Percentiles rank a stretch among this genome's conserved stretches.
Evolutionary conservation across 2,113 vertebrate genomes (phyloP).

Genomic region (Rattus rattus): DNA sequence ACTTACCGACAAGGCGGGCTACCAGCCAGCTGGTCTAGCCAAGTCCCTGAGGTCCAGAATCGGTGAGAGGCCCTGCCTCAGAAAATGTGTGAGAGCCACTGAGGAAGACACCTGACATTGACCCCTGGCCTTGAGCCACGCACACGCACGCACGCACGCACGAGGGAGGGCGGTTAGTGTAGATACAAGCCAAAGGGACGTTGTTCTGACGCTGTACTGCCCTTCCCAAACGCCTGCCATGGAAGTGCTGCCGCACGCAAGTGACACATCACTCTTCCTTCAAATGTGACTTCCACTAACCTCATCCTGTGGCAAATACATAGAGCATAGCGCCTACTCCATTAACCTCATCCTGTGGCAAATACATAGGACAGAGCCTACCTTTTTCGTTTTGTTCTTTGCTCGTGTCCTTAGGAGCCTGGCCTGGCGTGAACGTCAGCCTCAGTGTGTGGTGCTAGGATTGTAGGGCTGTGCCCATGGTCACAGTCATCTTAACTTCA

Average conservation of each 20-base stretch:
- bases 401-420: neutral
- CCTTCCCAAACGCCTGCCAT: constrained; percentile 19
- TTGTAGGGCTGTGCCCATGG: neutral
- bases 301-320: neutral
- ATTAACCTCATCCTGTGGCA: neutral
- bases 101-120: neutral
- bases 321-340: neutral
- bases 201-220: constrained; percentile 21
- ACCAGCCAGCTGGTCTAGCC: neutral
- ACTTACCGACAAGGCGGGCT: neutral
- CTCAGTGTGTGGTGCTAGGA: neutral
- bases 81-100: neutral
- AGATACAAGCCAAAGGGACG: constrained; percentile 39
- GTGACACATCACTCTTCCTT: neutral
- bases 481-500: neutral
- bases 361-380: neutral
- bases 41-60: neutral
- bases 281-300: constrained; percentile 24
- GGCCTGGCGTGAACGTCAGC: neutral
- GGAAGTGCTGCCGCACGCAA: constrained; percentile 36
- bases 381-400: neutral
- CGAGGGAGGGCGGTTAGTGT: neutral
- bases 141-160: too few relatives aligned
- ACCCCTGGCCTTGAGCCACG: neutral
- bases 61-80: neutral